Evolutionary conservation across 1,140 invertebrate species (phyloP).

Genomic region (Papilio aristodemus): DNA sequence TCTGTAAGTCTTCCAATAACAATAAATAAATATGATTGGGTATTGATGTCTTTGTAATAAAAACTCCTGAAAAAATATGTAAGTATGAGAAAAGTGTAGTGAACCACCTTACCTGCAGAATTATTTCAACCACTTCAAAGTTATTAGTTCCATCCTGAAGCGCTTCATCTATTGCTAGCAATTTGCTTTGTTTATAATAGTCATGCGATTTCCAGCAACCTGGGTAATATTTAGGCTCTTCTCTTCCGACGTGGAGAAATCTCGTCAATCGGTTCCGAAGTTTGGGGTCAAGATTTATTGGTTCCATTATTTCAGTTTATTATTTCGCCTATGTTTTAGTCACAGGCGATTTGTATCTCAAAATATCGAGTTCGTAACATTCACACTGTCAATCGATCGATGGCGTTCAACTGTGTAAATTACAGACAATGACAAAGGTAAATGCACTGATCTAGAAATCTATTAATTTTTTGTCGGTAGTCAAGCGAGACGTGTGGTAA

Average conservation of each 20-base stretch:
- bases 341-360: constrained; percentile 22
- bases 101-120: constrained; percentile 74
- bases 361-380: constrained; percentile 35
- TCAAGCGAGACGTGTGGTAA: constrained; percentile 72
- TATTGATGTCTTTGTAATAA: constrained; percentile 11
- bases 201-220: constrained; percentile 81
- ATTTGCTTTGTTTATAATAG: constrained; percentile 74
- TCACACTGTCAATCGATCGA: neutral
- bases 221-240: constrained; percentile 80
- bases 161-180: constrained; percentile 73
- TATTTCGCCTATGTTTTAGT: constrained; percentile 27
- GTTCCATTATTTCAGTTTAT: constrained; percentile 36
- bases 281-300: constrained; percentile 49
- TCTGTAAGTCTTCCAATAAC: too few species aligned
- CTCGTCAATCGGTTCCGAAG: constrained; percentile 67
- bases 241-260: constrained; percentile 81
- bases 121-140: constrained; percentile 74
- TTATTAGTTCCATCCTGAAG: constrained; percentile 59
- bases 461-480: constrained; percentile 67
- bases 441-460: constrained; percentile 52
- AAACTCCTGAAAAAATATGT: too few species aligned
- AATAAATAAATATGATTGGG: too few species aligned
- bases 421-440: constrained; percentile 46
- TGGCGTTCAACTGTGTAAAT: constrained; percentile 45
- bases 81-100: too few species aligned